These are phyloP conservation scores for Abscondita cerata DNA, from an alignment of 2,888 invertebrate genomes.

Conservation along the genomic window DNA sequence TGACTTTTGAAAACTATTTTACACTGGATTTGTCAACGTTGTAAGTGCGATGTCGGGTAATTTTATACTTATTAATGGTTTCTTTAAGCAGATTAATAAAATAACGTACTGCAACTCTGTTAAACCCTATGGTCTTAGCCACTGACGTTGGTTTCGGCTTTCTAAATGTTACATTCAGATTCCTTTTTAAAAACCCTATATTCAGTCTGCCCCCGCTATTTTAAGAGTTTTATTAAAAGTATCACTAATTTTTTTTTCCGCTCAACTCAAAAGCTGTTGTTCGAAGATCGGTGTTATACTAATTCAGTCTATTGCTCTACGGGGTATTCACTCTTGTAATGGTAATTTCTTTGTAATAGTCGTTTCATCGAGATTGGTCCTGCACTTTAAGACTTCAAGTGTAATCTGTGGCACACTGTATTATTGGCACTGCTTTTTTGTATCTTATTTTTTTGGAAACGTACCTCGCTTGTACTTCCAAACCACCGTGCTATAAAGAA, in stretches of 20 bases:
- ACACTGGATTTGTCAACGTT: too few species aligned
- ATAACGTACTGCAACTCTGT: background rate
- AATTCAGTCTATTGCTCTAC: background rate
- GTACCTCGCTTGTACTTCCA: background rate
- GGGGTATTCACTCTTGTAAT: background rate
- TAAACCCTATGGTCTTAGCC: background rate
- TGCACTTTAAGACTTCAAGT: background rate
- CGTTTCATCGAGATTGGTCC: background rate
- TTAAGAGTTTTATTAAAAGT: background rate
- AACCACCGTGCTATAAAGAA: too few species aligned
- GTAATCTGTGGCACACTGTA: background rate
- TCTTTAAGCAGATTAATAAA: background rate
- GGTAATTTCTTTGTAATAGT: background rate
- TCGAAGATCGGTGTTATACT: background rate
- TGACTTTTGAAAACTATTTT: too few species aligned
- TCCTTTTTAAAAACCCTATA: background rate
- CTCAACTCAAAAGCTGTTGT: background rate
- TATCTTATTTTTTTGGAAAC: background rate
- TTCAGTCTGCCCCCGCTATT: background rate
- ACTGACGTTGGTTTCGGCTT: background rate
- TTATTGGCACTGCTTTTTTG: background rate
- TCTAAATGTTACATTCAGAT: background rate
- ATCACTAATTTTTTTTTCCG: background rate
- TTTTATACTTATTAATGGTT: too few species aligned
- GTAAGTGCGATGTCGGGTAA: too few species aligned